Conservation (phyloP, 2,797 vertebrate species). For the Rhabdophis nuchalis region DNA sequence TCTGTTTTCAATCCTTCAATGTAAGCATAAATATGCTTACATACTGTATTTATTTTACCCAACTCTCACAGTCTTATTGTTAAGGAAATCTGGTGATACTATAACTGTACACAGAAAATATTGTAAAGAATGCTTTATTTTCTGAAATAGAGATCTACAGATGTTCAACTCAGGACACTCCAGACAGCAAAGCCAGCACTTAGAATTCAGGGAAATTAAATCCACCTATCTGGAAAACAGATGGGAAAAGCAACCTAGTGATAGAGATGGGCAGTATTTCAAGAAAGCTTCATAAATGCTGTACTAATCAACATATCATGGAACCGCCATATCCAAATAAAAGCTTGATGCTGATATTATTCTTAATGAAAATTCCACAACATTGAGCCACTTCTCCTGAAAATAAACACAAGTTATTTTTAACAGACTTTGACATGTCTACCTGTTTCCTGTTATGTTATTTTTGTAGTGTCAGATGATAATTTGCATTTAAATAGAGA, state of each 20-base stretch:
- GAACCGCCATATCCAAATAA: slow-evolving; percentile 25
- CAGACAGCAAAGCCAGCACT: not conserved
- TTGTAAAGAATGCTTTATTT: not conserved
- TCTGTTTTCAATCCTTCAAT: not conserved
- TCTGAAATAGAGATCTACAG: not conserved
- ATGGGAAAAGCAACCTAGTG: not conserved
- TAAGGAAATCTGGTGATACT: not conserved
- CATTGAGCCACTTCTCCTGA: slow-evolving; percentile 3
- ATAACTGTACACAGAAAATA: not conserved
- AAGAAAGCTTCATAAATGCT: not conserved
- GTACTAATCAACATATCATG: not conserved
- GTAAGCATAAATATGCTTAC: not conserved
- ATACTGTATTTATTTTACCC: no score
- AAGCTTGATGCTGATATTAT: not conserved
- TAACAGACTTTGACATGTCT: slow-evolving; percentile 33
- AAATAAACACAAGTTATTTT: slow-evolving; percentile 34
- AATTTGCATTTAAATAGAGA: slow-evolving; percentile 59
- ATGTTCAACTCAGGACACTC: not conserved
- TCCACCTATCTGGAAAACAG: not conserved
- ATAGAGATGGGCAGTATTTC: not conserved
- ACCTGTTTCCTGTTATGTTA: slow-evolving; percentile 34
- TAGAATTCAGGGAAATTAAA: not conserved
- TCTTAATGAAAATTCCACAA: slow-evolving; percentile 1
- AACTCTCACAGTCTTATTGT: not conserved
- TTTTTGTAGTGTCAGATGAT: slow-evolving; percentile 51